A percentile compares a stretch with the other conserved stretches of the same genome.
These are phyloP conservation scores for Gonioctena quinquepunctata DNA, from an alignment of 1,140 invertebrate genomes.

Conservation along the genomic window DNA sequence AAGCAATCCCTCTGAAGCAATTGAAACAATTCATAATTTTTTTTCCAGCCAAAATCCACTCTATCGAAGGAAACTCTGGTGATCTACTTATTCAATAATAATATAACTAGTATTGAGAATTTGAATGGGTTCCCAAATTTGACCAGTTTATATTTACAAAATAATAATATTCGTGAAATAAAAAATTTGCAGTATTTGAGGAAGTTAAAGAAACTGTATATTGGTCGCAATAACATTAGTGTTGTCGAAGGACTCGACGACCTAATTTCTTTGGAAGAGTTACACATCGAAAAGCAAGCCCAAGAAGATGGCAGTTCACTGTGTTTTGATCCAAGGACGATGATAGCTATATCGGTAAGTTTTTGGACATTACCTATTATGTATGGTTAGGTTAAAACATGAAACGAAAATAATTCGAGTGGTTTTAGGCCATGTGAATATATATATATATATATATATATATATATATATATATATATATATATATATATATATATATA, in stretches of 20 bases:
- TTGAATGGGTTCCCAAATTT: conserved; percentile 62
- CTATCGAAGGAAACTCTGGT: conserved; percentile 60
- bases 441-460: too few species aligned
- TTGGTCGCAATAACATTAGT: conserved; percentile 69
- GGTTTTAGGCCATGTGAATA: too few species aligned
- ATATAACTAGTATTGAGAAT: conserved; percentile 64
- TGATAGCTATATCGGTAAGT: conserved; percentile 64
- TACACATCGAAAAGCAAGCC: conserved; percentile 71
- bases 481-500: too few species aligned
- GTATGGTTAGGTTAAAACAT: too few species aligned
- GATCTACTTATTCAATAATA: conserved; percentile 69
- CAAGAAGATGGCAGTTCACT: conserved; percentile 60
- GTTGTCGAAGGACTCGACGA: conserved; percentile 70
- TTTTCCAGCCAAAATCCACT: conserved; percentile 59
- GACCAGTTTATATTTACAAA: conserved; percentile 70
- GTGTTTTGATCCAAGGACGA: conserved; percentile 69
- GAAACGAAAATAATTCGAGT: too few species aligned
- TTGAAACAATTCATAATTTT: not conserved
- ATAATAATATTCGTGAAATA: conserved; percentile 67
- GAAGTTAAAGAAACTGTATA: conserved; percentile 67
- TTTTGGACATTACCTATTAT: too few species aligned
- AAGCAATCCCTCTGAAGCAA: too few species aligned
- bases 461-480: too few species aligned
- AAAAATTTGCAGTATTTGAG: conserved; percentile 63
- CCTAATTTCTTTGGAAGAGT: conserved; percentile 63